Conservation (phyloP, 30 jellyfish, hydroid and myxozoan genomes). For the Pelagia noctiluca region DNA sequence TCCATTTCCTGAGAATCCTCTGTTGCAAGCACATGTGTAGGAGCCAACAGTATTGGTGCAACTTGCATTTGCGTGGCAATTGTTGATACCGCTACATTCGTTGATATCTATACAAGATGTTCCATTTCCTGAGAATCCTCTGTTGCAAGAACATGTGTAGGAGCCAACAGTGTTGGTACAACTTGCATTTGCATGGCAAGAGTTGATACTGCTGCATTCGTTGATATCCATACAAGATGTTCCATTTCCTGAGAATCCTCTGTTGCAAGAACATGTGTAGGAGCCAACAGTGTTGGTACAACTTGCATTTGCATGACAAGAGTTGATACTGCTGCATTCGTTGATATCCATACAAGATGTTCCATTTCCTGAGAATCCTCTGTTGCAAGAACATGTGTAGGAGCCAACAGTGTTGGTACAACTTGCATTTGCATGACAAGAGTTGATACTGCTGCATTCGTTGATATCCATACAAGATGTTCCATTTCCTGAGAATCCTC, state of each 20-base stretch:
- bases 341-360: conserved; percentile 42
- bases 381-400: background rate
- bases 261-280: background rate
- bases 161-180: conserved; percentile 23
- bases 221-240: conserved; percentile 42
- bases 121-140: background rate
- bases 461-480: conserved; percentile 42
- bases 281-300: conserved; percentile 23
- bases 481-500: background rate
- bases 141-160: background rate
- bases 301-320: conserved; percentile 34
- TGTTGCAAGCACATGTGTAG: background rate
- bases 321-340: conserved; percentile 46
- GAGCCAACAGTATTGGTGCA: conserved; percentile 25
- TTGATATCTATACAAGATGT: conserved; percentile 42
- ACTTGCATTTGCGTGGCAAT: conserved; percentile 37
- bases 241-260: background rate
- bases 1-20: background rate
- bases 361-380: background rate
- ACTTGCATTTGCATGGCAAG: conserved; percentile 35
- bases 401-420: conserved; percentile 23
- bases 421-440: conserved; percentile 34
- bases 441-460: conserved; percentile 46
- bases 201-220: conserved; percentile 46
- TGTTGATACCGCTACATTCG: conserved; percentile 51